Evolutionary conservation across 2,888 invertebrate genomes (phyloP).

Genomic region (Galerucella pusilla): DNA sequence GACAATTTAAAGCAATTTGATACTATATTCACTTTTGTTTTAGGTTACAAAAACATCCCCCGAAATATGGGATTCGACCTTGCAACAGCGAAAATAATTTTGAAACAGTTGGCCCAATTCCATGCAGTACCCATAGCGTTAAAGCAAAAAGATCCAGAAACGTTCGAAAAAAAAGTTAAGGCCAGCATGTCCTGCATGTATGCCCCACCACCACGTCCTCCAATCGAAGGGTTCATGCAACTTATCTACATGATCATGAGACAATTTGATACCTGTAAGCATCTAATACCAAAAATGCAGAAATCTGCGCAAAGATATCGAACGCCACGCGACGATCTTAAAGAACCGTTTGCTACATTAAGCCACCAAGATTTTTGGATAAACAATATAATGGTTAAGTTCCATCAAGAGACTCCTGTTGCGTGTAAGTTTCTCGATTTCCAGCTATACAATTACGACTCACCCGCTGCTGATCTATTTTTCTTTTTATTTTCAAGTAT

Average conservation of each 20-base stretch:
- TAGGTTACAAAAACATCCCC: conserved; percentile 62
- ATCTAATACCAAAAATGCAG: conserved; percentile 20
- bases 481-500: conserved; percentile 53
- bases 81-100: conserved; percentile 62
- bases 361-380: conserved; percentile 71
- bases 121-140: conserved; percentile 69
- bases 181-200: conserved; percentile 46
- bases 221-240: neutral
- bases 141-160: conserved; percentile 61
- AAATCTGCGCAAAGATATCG: conserved; percentile 17
- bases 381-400: conserved; percentile 69
- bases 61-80: conserved; percentile 65
- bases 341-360: conserved; percentile 67
- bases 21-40: neutral
- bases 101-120: conserved; percentile 66
- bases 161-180: conserved; percentile 57
- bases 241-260: conserved; percentile 8
- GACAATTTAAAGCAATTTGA: neutral
- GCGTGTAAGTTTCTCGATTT: conserved; percentile 52
- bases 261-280: conserved; percentile 11
- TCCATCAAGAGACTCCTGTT: conserved; percentile 45
- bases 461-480: conserved; percentile 48
- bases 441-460: conserved; percentile 49
- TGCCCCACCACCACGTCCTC: neutral
- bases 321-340: neutral